Conservation (phyloP, 2,888 invertebrate species). For the Gerris lacustris region DNA sequence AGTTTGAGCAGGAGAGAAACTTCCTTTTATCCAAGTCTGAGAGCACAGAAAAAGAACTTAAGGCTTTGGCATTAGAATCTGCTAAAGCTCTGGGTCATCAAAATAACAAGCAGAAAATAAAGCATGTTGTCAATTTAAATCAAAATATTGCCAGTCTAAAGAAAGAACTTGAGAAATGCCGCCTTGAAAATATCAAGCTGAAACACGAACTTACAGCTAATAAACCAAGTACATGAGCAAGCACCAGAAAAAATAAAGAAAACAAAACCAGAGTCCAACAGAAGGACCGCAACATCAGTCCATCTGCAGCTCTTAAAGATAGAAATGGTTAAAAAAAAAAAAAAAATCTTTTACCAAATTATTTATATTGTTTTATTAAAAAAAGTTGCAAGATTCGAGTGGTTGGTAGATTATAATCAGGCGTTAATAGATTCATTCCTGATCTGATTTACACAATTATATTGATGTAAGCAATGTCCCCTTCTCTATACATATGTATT, state of each 20-base stretch:
- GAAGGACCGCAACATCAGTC: not conserved
- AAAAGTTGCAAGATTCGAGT: too few species aligned
- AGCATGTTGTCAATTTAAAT: conserved; percentile 36
- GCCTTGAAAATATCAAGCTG: not conserved
- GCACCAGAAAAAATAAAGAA: not conserved
- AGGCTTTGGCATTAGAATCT: conserved; percentile 45
- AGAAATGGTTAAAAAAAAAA: too few species aligned
- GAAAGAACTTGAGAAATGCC: conserved; percentile 11
- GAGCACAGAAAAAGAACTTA: conserved; percentile 40
- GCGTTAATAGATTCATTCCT: too few species aligned
- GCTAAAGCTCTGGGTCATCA: conserved; percentile 50
- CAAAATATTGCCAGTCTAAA: conserved; percentile 22
- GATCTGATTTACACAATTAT: too few species aligned
- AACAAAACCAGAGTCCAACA: too few species aligned
- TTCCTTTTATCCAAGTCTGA: conserved; percentile 36
- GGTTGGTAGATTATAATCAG: too few species aligned
- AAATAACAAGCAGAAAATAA: conserved; percentile 52
- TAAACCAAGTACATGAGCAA: not conserved
- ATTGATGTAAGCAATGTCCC: too few species aligned
- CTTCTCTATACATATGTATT: too few species aligned
- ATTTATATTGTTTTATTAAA: too few species aligned
- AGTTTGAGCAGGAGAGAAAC: conserved; percentile 40
- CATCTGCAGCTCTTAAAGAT: not conserved
- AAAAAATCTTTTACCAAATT: too few species aligned
- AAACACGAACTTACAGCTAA: not conserved